These are phyloP conservation scores for Bradypus variegatus DNA, from an alignment of 2,797 vertebrate genomes.

Conservation along the genomic window DNA sequence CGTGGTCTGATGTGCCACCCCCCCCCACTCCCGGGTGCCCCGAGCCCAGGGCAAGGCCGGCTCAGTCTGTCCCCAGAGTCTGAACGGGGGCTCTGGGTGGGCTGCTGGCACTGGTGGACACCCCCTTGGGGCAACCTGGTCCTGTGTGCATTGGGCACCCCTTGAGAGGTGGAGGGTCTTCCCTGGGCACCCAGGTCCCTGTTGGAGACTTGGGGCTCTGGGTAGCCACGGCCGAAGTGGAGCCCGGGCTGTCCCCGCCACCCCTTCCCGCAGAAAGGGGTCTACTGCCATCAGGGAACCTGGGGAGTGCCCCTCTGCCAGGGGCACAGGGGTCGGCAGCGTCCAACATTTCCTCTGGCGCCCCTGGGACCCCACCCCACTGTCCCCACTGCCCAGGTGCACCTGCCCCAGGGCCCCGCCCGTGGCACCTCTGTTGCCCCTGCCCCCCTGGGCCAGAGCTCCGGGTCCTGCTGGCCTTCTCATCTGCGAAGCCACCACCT, in stretches of 20 bases:
- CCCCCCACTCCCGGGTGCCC: neutral
- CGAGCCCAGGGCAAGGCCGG: no score
- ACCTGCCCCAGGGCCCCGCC: neutral
- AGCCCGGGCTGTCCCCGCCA: fast-evolving
- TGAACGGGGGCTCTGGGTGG: no score
- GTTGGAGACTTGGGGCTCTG: no score
- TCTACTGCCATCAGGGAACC: no score
- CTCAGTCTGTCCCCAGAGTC: no score
- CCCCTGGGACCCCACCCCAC: fast-evolving
- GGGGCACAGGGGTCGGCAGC: no score
- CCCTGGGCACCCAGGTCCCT: fast-evolving
- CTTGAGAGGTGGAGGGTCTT: neutral
- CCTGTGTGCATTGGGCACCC: fast-evolving
- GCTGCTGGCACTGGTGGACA: no score
- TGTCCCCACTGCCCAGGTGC: no score
- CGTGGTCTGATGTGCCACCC: no score
- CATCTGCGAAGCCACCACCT: fast-evolving
- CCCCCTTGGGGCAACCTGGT: neutral
- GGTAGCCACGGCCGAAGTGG: neutral
- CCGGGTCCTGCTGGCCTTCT: fast-evolving
- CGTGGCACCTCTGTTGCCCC: no score
- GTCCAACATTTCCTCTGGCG: neutral
- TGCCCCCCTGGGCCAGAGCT: fast-evolving
- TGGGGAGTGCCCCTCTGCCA: fast-evolving
- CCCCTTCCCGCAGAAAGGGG: neutral